phyloP scores from a whole-genome alignment of 1,140 invertebrate species.

The Ostrea denselamellosa region DNA sequence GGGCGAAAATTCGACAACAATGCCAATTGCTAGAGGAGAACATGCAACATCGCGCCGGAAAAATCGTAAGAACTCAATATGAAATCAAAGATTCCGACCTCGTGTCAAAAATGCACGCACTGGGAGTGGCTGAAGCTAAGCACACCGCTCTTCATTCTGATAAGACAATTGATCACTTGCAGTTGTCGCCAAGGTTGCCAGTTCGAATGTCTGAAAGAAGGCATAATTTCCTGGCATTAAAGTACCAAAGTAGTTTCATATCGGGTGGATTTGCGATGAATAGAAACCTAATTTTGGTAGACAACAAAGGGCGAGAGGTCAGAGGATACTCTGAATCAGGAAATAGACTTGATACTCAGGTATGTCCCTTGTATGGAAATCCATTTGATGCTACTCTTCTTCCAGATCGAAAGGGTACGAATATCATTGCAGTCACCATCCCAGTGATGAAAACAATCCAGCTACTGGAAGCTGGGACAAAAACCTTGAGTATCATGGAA shows the following conservation, averaged over 20 bases:
- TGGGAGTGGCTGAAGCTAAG: constrained; percentile 21
- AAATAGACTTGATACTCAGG: constrained; percentile 36
- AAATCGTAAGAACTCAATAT: constrained; percentile 43
- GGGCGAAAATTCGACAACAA: constrained; percentile 52
- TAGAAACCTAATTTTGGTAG: constrained; percentile 40
- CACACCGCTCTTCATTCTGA: constrained; percentile 43
- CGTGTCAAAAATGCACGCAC: constrained; percentile 24
- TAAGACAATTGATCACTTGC: constrained; percentile 32
- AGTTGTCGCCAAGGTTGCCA: constrained; percentile 8
- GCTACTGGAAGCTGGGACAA: constrained; percentile 24
- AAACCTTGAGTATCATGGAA: background rate
- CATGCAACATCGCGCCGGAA: constrained; percentile 45
- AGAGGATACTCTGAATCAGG: constrained; percentile 46
- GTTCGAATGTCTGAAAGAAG: constrained; percentile 41
- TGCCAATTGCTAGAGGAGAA: constrained; percentile 48
- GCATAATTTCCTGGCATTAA: constrained; percentile 46
- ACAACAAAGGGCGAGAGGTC: constrained; percentile 48
- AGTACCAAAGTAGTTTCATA: constrained; percentile 49
- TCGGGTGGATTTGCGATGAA: constrained; percentile 38
- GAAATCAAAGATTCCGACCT: constrained; percentile 37
- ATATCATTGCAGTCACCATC: constrained; percentile 46
- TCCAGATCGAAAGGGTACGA: background rate
- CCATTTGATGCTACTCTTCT: constrained; percentile 47
- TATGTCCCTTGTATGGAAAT: constrained; percentile 42
- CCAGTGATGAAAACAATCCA: constrained; percentile 44